Evolutionary conservation across 64 coral and sea anemone species (phyloP).

Genomic region (Porites lutea): DNA sequence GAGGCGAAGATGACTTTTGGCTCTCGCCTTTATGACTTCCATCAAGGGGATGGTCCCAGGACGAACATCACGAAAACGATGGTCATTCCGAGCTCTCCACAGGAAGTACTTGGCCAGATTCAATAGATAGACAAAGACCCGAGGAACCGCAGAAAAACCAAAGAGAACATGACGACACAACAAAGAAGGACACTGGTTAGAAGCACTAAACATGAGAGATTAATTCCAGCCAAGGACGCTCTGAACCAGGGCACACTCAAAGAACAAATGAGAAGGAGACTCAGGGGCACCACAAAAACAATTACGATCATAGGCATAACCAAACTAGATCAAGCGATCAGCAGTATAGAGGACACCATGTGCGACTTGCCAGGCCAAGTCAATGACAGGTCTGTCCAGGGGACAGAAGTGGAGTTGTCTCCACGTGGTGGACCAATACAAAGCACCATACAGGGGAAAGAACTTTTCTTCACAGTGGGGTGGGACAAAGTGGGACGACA

Average conservation of each 20-base stretch:
- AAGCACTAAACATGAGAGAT: neutral
- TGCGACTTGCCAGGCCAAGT: neutral
- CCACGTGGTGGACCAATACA: conserved; percentile 31
- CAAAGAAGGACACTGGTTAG: neutral
- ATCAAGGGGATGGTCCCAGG: neutral
- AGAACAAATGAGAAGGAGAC: neutral
- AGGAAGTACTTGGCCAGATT: neutral
- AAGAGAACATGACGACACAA: neutral
- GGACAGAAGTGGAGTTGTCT: too few species aligned
- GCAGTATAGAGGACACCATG: neutral
- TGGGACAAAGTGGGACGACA: neutral
- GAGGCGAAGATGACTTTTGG: neutral
- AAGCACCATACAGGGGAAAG: neutral
- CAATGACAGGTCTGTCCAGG: neutral
- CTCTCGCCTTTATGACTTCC: neutral
- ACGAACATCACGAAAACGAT: neutral
- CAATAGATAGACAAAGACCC: neutral
- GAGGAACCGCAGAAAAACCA: neutral
- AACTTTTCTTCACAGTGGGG: neutral
- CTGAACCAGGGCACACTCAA: neutral
- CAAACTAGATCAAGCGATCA: neutral
- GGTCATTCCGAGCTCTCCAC: neutral
- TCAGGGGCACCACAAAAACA: neutral
- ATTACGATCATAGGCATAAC: neutral
- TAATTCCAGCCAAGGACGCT: neutral